A percentile compares a stretch with the other conserved stretches of the same genome.
Conservation (phyloP, 30 jellyfish, hydroid and myxozoan species). For the Sanderia malayensis region DNA sequence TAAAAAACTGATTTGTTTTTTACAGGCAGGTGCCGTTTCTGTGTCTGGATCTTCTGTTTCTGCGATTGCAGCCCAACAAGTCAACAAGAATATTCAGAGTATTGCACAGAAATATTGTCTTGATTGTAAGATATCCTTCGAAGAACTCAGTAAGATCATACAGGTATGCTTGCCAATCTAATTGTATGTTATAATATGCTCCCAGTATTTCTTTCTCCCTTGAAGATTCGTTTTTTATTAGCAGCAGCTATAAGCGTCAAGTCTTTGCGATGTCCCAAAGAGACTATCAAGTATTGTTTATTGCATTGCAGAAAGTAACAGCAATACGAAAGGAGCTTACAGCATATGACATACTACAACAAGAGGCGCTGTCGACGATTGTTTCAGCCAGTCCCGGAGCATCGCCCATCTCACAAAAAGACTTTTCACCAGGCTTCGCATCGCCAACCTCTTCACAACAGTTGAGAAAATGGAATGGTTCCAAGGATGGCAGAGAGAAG, state of each 20-base stretch:
- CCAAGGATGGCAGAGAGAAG: constrained; percentile 30
- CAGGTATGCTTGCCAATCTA: no score
- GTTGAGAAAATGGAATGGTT: neutral
- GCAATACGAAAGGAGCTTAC: constrained; percentile 85
- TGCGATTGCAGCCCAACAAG: constrained; percentile 35
- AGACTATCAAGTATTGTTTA: no score
- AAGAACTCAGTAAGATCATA: constrained; percentile 82
- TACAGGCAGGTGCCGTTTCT: constrained; percentile 19
- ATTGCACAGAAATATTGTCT: constrained; percentile 81
- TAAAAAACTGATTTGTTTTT: no score
- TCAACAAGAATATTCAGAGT: constrained; percentile 81
- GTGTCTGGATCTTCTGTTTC: constrained; percentile 32
- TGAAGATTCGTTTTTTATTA: no score
- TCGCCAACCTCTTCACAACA: neutral
- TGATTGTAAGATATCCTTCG: constrained; percentile 88
- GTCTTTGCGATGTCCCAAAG: no score
- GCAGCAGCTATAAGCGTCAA: no score
- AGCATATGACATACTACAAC: constrained; percentile 67
- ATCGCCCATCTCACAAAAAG: constrained; percentile 48
- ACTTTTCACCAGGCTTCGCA: neutral
- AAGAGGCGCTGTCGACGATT: constrained; percentile 66
- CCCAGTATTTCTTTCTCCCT: no score
- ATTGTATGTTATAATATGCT: no score
- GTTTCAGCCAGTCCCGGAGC: constrained; percentile 75
- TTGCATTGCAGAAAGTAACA: constrained; percentile 68